phyloP scores from a whole-genome alignment of 2,888 invertebrate species.

The Tetragnatha montana region DNA sequence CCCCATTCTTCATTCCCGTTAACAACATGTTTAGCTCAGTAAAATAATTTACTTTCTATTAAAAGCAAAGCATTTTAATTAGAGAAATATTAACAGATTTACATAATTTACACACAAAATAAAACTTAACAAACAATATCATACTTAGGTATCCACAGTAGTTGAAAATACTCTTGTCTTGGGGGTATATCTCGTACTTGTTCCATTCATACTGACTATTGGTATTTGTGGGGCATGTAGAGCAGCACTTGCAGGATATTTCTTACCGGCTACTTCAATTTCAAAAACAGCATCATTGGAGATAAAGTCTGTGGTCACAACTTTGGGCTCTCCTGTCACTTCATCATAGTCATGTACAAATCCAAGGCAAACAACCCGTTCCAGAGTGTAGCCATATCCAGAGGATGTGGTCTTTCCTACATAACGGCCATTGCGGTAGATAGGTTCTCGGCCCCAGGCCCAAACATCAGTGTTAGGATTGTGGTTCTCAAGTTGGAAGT shows the following conservation, averaged over 20 bases:
- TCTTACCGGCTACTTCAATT: conserved; percentile 90
- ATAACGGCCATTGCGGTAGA: conserved; percentile 89
- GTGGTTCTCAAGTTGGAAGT: conserved; percentile 92
- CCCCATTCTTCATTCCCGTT: no score
- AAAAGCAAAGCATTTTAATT: not conserved
- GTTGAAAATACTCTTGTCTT: conserved; percentile 60
- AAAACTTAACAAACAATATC: not conserved
- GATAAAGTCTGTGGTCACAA: conserved; percentile 88
- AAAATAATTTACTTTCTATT: not conserved
- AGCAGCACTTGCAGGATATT: conserved; percentile 85
- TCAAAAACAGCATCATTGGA: conserved; percentile 89
- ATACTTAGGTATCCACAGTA: conserved; percentile 4
- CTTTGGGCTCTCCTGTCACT: conserved; percentile 81
- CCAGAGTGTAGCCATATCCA: conserved; percentile 94
- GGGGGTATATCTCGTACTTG: conserved; percentile 71
- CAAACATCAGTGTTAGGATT: conserved; percentile 92
- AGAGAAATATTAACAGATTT: not conserved
- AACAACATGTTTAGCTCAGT: no score
- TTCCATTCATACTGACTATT: conserved; percentile 73
- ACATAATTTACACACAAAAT: not conserved
- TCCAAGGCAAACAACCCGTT: conserved; percentile 94
- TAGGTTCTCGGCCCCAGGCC: conserved; percentile 98
- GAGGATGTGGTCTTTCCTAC: conserved; percentile 97
- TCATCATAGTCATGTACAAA: conserved; percentile 81
- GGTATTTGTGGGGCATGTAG: conserved; percentile 78